Base-by-base conservation (phyloP, 2,797 vertebrate species). In the Gorsachius magnificus region DNA sequence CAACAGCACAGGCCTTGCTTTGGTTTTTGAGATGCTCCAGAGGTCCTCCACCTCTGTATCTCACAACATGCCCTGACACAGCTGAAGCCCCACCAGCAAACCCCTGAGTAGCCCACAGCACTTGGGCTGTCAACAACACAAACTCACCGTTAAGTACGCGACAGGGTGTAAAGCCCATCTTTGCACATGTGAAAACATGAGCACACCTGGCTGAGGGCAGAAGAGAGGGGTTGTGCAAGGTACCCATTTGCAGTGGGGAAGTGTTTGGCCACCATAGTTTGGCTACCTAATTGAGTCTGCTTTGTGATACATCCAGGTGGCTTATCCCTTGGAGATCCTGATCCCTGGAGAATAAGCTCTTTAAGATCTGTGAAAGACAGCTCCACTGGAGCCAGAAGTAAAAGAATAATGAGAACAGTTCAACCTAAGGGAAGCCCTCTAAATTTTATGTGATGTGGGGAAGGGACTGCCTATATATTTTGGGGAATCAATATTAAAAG, bases 191-290 rank as follows among this genome's bases (percentile, higher is more conserved):
- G 50, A 56, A 71, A 22, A 54, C 43, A 75, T 0, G 1, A 68
- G 64, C 15, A 25, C n/a, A 38, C 14, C 3, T 0, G 2, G 28
- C 50, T 50, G 16, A 79, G 43, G 38, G 35, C 2, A 7, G 58
- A 87, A 65, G 22, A 54, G 33, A 0, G 0, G 3, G 7, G 33
- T 12, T 58, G 81, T 22, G 74, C 3, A 21, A 54, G 24, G 33
- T 43, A 17, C 28, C 50, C 38, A 1, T 24, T 38, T 54, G 33
- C 22, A 18, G 35, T 4, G 6, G 28, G 3, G 0, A 76, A 65
- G 76, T 10, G 13, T 41, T 56, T 25, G 58, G n/a, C 29, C 74
- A 15, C 15, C 2, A 0, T 4, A n/a, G 28, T 0, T 43, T 43
- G 0, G 35, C 61, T 36, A 38, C 26, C 24, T 57, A 17, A 74